phyloP scores from a whole-genome alignment of 2,113 vertebrate genomes.

The Natator depressus region DNA sequence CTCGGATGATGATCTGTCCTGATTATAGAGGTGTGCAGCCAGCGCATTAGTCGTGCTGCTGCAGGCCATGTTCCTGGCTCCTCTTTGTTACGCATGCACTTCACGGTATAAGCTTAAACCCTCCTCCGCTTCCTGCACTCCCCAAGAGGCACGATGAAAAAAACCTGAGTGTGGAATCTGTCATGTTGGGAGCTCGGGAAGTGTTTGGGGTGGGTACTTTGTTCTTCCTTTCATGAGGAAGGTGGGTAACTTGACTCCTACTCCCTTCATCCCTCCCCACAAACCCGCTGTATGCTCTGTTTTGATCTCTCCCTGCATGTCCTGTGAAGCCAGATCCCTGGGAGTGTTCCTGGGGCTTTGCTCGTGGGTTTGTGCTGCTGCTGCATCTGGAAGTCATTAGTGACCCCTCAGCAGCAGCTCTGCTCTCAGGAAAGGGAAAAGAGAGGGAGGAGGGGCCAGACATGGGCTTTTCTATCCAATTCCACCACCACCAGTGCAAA shows the following conservation, averaged over 20 bases:
- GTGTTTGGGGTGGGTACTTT: neutral
- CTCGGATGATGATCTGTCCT: accelerated
- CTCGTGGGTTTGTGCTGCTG: neutral
- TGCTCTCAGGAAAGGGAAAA: constrained; percentile 11
- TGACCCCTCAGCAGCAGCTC: neutral
- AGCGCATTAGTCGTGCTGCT: neutral
- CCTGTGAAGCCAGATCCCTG: accelerated
- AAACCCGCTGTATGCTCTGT: neutral
- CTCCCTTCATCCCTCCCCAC: neutral
- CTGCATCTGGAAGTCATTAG: constrained; percentile 62
- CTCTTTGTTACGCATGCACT: accelerated
- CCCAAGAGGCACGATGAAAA: neutral
- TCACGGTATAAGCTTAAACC: accelerated
- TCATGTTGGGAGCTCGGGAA: accelerated
- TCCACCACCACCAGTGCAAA: too few relatives aligned
- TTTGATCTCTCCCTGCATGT: neutral
- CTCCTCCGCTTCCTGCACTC: neutral
- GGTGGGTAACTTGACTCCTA: neutral
- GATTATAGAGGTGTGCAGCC: neutral
- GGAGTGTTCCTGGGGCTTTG: neutral
- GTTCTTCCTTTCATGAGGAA: neutral
- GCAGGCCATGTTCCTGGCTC: neutral
- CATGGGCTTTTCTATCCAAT: constrained; percentile 6
- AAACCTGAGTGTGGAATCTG: neutral
- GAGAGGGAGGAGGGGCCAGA: neutral